These are phyloP conservation scores for Calliphora vicina DNA, from an alignment of 1,140 invertebrate genomes.

Conservation along the genomic window DNA sequence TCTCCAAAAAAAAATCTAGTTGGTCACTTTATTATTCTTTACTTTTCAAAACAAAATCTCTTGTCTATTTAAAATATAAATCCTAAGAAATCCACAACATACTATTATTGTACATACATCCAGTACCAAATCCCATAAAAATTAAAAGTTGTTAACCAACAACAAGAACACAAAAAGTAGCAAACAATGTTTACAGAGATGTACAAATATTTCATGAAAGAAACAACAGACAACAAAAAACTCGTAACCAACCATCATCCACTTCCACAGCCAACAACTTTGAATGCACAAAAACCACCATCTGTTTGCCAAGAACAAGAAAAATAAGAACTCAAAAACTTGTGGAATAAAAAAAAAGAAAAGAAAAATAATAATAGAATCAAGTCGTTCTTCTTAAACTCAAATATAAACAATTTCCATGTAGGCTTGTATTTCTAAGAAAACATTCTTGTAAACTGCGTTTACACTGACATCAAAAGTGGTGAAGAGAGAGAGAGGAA, in stretches of 20 bases:
- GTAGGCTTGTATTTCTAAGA: not conserved
- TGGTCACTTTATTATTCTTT: no score
- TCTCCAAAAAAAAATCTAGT: no score
- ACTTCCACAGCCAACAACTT: no score
- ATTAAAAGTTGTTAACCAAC: not conserved
- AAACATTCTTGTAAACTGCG: not conserved
- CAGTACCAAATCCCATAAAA: not conserved
- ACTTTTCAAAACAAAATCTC: no score
- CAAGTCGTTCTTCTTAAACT: not conserved
- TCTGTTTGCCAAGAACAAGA: not conserved
- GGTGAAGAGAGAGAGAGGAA: no score
- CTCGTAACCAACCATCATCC: no score
- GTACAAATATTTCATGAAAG: not conserved
- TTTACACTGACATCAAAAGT: not conserved
- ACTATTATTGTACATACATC: not conserved
- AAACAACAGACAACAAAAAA: not conserved
- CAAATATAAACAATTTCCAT: not conserved
- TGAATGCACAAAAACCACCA: not conserved
- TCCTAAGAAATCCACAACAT: no score
- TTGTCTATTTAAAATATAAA: no score
- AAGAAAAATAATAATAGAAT: not conserved
- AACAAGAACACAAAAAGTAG: not conserved
- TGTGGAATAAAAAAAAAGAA: no score
- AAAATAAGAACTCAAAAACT: not conserved
- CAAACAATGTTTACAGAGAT: not conserved